These are phyloP conservation scores for Tanypteryx hageni DNA, from an alignment of 2,888 invertebrate genomes.

Conservation along the genomic window DNA sequence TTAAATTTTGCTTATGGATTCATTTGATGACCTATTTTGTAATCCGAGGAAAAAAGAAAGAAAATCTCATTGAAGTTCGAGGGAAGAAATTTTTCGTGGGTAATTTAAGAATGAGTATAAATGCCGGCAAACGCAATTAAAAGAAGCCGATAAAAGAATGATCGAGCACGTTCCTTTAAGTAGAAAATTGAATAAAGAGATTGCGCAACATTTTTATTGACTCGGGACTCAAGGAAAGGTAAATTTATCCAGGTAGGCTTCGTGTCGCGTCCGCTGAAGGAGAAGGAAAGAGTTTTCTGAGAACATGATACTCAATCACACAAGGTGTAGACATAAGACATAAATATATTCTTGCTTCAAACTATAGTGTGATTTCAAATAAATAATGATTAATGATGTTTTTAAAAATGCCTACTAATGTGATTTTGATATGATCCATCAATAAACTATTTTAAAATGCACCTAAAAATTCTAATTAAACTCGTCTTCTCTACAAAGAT, in stretches of 20 bases:
- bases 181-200: neutral
- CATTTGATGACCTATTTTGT: no score
- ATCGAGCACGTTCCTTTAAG: neutral
- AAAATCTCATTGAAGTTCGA: no score
- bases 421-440: no score
- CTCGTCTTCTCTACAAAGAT: no score
- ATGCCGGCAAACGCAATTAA: neutral
- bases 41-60: no score
- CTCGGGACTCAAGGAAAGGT: neutral
- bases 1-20: no score
- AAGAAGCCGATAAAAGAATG: neutral
- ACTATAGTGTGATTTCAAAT: neutral
- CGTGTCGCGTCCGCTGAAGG: neutral
- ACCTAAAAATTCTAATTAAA: no score
- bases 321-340: neutral
- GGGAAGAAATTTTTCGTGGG: no score
- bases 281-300: neutral
- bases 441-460: no score
- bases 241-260: neutral
- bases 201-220: neutral
- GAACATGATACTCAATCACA: neutral
- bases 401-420: neutral
- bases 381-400: constrained; percentile 13
- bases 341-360: neutral
- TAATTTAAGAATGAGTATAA: no score